A percentile compares a stretch with the other conserved stretches of the same genome.
Evolutionary conservation across 2,888 invertebrate genomes (phyloP).

Genomic region (Resseliella maxima): DNA sequence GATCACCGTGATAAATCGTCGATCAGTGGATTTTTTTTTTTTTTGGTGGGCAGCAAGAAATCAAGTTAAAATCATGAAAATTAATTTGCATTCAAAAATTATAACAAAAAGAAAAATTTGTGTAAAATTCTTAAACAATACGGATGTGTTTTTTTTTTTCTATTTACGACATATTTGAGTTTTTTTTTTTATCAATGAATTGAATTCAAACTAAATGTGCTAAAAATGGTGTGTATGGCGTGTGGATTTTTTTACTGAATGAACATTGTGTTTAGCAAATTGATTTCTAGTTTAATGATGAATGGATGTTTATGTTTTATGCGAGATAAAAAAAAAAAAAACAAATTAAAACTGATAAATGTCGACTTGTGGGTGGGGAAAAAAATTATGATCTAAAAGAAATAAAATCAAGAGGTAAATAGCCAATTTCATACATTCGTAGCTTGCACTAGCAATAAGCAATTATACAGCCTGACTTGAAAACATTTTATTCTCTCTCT

Average conservation of each 20-base stretch:
- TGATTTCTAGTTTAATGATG: too few relatives aligned
- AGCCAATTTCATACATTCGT: neutral
- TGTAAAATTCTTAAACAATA: neutral
- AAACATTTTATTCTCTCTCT: neutral
- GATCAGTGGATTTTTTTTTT: too few relatives aligned
- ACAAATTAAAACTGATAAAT: neutral
- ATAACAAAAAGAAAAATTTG: neutral
- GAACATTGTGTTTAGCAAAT: neutral
- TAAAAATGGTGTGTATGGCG: neutral
- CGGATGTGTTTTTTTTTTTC: constrained; percentile 2
- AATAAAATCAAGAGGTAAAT: neutral
- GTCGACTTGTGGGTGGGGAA: neutral
- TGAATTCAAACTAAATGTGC: constrained; percentile 31
- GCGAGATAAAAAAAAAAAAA: neutral
- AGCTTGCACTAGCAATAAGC: neutral
- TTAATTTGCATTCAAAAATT: constrained; percentile 9
- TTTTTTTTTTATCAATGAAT: constrained; percentile 36
- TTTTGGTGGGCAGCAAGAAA: constrained; percentile 46
- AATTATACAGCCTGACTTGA: neutral
- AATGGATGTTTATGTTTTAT: too few relatives aligned
- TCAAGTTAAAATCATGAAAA: constrained; percentile 37
- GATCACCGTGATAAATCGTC: constrained; percentile 19
- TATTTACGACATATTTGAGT: neutral
- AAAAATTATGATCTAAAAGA: neutral
- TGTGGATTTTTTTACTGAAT: neutral